Conservation (phyloP, 2,888 invertebrate species). For the Drosophila mulleri region DNA sequence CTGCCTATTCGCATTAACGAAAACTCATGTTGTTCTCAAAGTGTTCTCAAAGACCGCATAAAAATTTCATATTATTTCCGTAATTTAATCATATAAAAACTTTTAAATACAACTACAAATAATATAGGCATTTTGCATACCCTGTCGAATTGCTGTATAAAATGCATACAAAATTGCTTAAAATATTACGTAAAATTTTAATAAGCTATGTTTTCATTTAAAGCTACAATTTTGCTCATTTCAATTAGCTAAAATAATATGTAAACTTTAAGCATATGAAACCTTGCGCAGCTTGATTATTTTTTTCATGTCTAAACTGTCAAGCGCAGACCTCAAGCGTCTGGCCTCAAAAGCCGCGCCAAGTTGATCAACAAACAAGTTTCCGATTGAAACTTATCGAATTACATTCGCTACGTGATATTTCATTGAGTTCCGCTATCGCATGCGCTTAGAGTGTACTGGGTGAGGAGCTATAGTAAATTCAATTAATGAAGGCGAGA, state of each 20-base stretch:
- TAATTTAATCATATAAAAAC: neutral
- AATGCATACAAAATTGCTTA: neutral
- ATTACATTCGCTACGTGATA: slow-evolving; percentile 49
- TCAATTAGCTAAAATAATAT: slow-evolving; percentile 24
- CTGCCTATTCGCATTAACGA: neutral
- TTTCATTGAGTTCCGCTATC: slow-evolving; percentile 59
- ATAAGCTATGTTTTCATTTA: neutral
- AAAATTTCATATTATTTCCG: neutral
- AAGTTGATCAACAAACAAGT: slow-evolving; percentile 65
- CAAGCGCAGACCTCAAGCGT: slow-evolving; percentile 13
- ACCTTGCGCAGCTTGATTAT: slow-evolving; percentile 28
- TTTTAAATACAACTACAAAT: neutral
- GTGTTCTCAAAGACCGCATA: neutral
- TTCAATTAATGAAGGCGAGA: slow-evolving; percentile 29
- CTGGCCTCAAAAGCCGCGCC: slow-evolving; percentile 60
- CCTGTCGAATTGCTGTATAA: neutral
- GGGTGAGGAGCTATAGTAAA: slow-evolving; percentile 16
- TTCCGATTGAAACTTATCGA: slow-evolving; percentile 54
- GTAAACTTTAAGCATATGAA: slow-evolving; percentile 15
- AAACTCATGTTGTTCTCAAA: neutral
- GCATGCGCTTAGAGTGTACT: slow-evolving; percentile 44
- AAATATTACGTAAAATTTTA: neutral
- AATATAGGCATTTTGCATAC: neutral
- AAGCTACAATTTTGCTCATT: too few species aligned
- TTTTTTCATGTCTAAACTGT: slow-evolving; percentile 35